Base-by-base conservation (phyloP, 2,797 vertebrate genomes). In the Bradypodion pumilum region DNA sequence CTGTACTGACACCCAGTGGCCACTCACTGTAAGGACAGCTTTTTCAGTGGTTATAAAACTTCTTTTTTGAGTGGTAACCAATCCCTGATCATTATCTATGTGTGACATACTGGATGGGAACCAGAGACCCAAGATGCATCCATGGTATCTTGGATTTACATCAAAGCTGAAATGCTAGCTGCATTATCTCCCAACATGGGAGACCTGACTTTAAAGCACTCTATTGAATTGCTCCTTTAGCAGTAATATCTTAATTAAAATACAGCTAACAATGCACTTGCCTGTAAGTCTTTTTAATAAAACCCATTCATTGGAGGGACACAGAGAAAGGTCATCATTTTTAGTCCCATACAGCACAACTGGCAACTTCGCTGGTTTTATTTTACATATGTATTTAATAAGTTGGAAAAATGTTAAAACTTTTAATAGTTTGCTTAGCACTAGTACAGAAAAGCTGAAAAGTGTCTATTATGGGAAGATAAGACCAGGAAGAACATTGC, bases 1-100 rank as follows among this genome's bases (percentile, higher is more conserved):
- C 80, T 87, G 70, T 81, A 91, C 84, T 91, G 93, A 84, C 94
- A 78, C 92, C 93, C 78, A 82, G 90, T 79, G 94, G 92, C 32
- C 25, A 75, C 29, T 0, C 49, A 1, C 63, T 40, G 4, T 9
- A 7, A 77, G 12, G 8, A 46, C 66, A 90, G 19, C 23, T 7
- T 44, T 46, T 81, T n/a, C 0, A 0, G 7, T 56, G 35, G 40
- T 82, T 15, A 70, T 68, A 77, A 25, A 78, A 35, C 9, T 75
- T 87, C 7, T 9, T 82, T 86, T 46, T 9, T 80, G 66, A 85
- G 78, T 32, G 70, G 87, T 87, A 86, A 90, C 88, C 78, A 72
- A 80, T 88, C 77, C 70, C 66, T n/a, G 83, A 89, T 91, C 69
- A 46, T 81, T 90, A 90, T 86, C 89, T 83, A 1, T 32, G 73